phyloP scores from a whole-genome alignment of 2,888 invertebrate species.

The Pristionchus maxplancki region DNA sequence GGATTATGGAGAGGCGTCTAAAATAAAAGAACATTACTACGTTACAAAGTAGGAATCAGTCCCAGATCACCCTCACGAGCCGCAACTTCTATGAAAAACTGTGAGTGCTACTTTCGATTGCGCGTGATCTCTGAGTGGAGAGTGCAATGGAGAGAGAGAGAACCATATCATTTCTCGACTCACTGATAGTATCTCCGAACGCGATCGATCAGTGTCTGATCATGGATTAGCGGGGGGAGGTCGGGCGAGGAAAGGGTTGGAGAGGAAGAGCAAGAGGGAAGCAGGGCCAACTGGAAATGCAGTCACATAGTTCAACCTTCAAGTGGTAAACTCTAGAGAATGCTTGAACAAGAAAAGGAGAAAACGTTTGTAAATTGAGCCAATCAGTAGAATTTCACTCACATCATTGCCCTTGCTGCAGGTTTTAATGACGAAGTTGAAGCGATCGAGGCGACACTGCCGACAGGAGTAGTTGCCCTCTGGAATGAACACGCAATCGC shows the following conservation, averaged over 20 bases:
- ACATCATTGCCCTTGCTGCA: slow-evolving; percentile 36
- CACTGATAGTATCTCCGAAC: slow-evolving; percentile 6
- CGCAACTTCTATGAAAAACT: too few species aligned
- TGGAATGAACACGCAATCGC: background rate
- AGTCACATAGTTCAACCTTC: too few species aligned
- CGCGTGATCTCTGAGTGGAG: too few species aligned
- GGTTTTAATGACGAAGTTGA: background rate
- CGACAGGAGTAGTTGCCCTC: slow-evolving; percentile 21
- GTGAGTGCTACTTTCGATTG: too few species aligned
- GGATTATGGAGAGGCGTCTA: background rate
- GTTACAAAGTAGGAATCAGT: too few species aligned
- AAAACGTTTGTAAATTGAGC: too few species aligned
- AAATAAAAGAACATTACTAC: too few species aligned
- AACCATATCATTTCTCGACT: too few species aligned
- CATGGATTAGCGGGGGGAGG: background rate
- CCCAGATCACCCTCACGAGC: too few species aligned
- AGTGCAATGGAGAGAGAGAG: too few species aligned
- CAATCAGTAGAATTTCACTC: background rate
- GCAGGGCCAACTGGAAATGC: background rate
- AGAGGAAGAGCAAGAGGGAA: background rate
- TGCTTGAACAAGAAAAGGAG: too few species aligned
- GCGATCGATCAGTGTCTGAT: background rate
- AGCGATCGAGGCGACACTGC: background rate
- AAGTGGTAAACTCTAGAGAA: too few species aligned
- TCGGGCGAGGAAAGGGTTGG: background rate